Evolutionary conservation across 2,888 invertebrate genomes (phyloP).

Genomic region (Tuta absoluta): DNA sequence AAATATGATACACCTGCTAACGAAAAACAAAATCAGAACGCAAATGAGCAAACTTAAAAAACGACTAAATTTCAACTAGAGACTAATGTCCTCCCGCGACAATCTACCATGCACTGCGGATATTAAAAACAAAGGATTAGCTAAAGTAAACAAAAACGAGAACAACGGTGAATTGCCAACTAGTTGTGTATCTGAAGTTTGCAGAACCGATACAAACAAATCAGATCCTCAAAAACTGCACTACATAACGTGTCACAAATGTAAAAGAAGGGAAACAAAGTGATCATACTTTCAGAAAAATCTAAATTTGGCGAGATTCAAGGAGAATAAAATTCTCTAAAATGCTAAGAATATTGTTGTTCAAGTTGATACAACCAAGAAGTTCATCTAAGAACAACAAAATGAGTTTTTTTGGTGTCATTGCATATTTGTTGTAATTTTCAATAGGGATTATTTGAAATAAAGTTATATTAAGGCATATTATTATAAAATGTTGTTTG

Average conservation of each 20-base stretch:
- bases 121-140: not conserved
- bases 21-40: not conserved
- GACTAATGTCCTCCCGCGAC: not conserved
- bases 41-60: not conserved
- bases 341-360: not conserved
- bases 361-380: not conserved
- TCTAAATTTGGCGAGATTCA: not conserved
- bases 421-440: not conserved
- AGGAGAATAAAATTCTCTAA: not conserved
- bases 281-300: not conserved
- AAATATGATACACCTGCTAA: constrained; percentile 4
- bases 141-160: not conserved
- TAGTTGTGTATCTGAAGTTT: not conserved
- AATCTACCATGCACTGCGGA: not conserved
- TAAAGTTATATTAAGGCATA: not conserved
- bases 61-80: not conserved
- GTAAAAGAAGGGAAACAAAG: constrained; percentile 9
- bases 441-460: not conserved
- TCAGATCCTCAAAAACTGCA: constrained; percentile 3
- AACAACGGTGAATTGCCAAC: not conserved
- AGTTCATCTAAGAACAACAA: not conserved
- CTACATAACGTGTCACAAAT: constrained; percentile 7
- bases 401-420: not conserved
- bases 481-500: no score
- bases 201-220: not conserved